Evolutionary conservation across 2,113 vertebrate genomes (phyloP).

Genomic region (Pristiophorus japonicus): DNA sequence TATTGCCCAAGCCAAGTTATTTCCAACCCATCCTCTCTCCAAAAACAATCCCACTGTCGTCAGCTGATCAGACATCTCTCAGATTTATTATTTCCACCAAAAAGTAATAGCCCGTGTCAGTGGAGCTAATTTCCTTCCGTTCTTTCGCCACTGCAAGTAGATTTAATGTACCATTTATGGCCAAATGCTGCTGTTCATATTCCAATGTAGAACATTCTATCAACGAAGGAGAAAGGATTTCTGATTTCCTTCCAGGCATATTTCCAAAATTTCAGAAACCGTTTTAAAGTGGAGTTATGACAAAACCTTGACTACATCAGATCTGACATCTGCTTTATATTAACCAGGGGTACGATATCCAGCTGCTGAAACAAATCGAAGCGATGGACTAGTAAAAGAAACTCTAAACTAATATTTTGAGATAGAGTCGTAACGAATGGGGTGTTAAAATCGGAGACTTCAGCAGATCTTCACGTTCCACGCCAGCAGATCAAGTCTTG

Average conservation of each 20-base stretch:
- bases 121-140: constrained; percentile 28
- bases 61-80: constrained; percentile 12
- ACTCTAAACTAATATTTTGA: neutral
- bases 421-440: neutral
- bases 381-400: neutral
- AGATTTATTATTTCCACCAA: constrained; percentile 35
- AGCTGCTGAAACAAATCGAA: constrained; percentile 29
- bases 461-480: neutral
- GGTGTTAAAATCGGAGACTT: neutral
- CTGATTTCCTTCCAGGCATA: constrained; percentile 13
- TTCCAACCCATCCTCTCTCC: constrained; percentile 3
- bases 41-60: constrained; percentile 26
- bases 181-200: constrained; percentile 25
- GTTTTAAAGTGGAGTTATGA: constrained; percentile 1
- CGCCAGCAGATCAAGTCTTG: neutral
- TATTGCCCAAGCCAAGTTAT: neutral
- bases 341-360: neutral
- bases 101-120: constrained; percentile 21
- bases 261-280: constrained; percentile 3
- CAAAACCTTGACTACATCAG: constrained; percentile 10
- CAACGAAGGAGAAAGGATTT: constrained; percentile 17
- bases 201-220: neutral
- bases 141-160: neutral
- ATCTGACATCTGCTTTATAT: constrained; percentile 14
- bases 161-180: constrained; percentile 19